phyloP scores from a whole-genome alignment of 2,888 invertebrate species.

The Actias luna region DNA sequence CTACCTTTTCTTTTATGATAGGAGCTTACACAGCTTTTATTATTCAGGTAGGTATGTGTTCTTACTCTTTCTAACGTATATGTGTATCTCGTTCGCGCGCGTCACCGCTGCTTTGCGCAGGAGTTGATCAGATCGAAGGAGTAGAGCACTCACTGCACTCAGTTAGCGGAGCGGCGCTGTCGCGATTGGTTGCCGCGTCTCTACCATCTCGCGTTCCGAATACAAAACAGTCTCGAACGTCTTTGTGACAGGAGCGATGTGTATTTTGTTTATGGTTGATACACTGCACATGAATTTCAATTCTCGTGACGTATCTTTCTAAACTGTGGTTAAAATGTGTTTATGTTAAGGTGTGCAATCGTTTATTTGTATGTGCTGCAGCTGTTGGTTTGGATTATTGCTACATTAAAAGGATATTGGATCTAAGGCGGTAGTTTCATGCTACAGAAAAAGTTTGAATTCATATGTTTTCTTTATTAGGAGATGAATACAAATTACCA shows the following conservation, averaged over 20 bases:
- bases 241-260: constrained; percentile 55
- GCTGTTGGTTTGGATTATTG: constrained; percentile 21
- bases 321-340: constrained; percentile 25
- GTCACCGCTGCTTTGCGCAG: constrained; percentile 63
- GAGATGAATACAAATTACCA: background rate
- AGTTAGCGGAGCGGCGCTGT: constrained; percentile 74
- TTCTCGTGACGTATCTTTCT: constrained; percentile 16
- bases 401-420: constrained; percentile 26
- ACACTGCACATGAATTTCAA: constrained; percentile 19
- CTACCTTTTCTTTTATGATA: constrained; percentile 60
- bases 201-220: constrained; percentile 53
- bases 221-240: constrained; percentile 68
- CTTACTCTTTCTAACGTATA: constrained; percentile 45
- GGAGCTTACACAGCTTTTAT: constrained; percentile 63
- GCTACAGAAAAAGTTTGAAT: constrained; percentile 8
- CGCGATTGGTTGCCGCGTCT: constrained; percentile 64
- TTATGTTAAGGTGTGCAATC: constrained; percentile 23
- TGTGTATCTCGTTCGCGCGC: constrained; percentile 53
- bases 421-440: constrained; percentile 38
- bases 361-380: constrained; percentile 15
- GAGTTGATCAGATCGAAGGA: constrained; percentile 64
- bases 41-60: constrained; percentile 67
- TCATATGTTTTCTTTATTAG: constrained; percentile 19
- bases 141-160: constrained; percentile 46
- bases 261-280: constrained; percentile 49